Conservation (phyloP, 1,140 invertebrate genomes). For the Aphelenchoides besseyi region DNA sequence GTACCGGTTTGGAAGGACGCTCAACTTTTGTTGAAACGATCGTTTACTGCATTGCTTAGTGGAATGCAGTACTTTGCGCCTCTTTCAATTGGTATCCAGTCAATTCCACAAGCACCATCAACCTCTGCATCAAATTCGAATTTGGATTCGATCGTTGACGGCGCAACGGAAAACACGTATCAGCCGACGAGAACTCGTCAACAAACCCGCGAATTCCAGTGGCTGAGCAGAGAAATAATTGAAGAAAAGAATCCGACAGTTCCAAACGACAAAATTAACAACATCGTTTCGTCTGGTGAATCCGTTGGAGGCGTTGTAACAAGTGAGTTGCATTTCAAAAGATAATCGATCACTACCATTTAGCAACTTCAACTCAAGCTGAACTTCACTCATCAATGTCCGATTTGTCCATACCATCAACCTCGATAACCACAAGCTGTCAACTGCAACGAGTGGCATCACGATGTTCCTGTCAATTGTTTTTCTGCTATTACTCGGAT, state of each 20-base stretch:
- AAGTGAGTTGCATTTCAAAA: constrained; percentile 59
- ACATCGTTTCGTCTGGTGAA: constrained; percentile 70
- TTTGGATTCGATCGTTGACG: constrained; percentile 64
- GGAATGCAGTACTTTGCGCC: constrained; percentile 84
- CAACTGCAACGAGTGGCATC: constrained; percentile 92
- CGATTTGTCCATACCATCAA: not conserved
- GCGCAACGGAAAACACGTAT: too few species aligned
- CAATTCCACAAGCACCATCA: not conserved
- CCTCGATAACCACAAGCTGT: not conserved
- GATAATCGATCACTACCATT: not conserved
- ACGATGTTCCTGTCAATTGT: constrained; percentile 93
- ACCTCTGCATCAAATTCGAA: constrained; percentile 73
- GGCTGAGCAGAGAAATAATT: constrained; percentile 71
- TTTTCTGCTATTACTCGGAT: constrained; percentile 89
- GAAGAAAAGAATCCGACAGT: constrained; percentile 49
- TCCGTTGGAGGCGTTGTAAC: constrained; percentile 79
- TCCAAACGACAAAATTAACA: constrained; percentile 48
- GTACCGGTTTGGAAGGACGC: constrained; percentile 84
- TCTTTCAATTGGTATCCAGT: constrained; percentile 38
- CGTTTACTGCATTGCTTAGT: constrained; percentile 87
- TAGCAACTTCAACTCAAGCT: constrained; percentile 2
- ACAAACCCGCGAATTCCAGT: constrained; percentile 81
- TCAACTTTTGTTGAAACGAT: constrained; percentile 84
- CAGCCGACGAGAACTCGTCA: constrained; percentile 37
- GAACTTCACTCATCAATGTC: not conserved